Percentiles rank a stretch among this genome's conserved stretches.
These are phyloP conservation scores for Athalia circularis DNA, from an alignment of 2,888 invertebrate species.

Conservation along the genomic window DNA sequence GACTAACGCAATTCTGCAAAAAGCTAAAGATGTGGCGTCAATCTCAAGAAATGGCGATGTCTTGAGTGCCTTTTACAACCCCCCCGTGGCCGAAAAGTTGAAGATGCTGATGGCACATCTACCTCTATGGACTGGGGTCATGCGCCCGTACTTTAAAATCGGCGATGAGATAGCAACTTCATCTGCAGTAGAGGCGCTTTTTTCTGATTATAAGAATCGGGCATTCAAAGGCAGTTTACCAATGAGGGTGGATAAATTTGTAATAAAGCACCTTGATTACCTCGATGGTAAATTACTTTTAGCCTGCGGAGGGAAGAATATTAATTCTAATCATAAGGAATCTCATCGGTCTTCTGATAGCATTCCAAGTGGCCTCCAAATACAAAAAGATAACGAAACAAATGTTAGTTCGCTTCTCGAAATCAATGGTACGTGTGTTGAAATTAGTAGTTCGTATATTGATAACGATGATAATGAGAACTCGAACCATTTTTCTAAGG, in stretches of 20 bases:
- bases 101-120: background rate
- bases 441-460: conserved; percentile 2
- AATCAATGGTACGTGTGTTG: background rate
- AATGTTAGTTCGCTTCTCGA: background rate
- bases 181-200: background rate
- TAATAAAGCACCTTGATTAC: background rate
- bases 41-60: background rate
- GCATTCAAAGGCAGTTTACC: background rate
- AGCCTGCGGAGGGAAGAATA: background rate
- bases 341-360: background rate
- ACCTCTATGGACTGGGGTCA: background rate
- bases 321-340: background rate
- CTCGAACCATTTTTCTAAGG: background rate
- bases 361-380: background rate
- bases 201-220: background rate
- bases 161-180: background rate
- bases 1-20: no score
- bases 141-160: background rate
- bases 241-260: conserved; percentile 5
- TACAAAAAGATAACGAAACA: background rate
- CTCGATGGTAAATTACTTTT: background rate
- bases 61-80: conserved; percentile 3
- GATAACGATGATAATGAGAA: background rate
- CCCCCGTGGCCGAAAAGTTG: background rate
- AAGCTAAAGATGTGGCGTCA: no score